Evolutionary conservation across 1,140 invertebrate genomes (phyloP).

Genomic region (Halictus rubicundus): DNA sequence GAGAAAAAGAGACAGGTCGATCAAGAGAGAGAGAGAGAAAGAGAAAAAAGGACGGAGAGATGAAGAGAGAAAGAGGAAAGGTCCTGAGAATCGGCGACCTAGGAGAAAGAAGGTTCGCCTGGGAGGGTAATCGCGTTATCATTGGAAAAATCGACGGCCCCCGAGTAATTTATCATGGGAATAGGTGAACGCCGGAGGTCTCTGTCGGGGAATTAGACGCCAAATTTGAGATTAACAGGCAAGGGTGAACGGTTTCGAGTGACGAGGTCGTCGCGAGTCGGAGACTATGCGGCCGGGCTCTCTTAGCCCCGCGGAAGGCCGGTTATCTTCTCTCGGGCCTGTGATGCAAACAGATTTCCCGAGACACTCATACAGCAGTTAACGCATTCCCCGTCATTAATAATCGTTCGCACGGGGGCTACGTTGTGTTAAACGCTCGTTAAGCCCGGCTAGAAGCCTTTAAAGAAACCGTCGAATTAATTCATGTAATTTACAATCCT

Average conservation of each 20-base stretch:
- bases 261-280: not conserved
- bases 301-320: not conserved
- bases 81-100: constrained; percentile 32
- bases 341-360: constrained; percentile 41
- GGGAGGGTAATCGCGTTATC: constrained; percentile 23
- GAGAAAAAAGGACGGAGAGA: constrained; percentile 38
- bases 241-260: not conserved
- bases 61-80: constrained; percentile 1
- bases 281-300: not conserved
- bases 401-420: constrained; percentile 35
- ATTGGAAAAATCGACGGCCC: not conserved
- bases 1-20: not conserved
- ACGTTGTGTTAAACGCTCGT: constrained; percentile 61
- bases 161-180: constrained; percentile 11
- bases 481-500: constrained; percentile 61
- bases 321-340: not conserved
- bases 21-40: constrained; percentile 42
- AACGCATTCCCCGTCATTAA: constrained; percentile 56
- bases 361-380: constrained; percentile 35
- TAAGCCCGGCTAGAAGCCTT: constrained; percentile 45
- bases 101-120: constrained; percentile 5
- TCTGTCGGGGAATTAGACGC: not conserved
- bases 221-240: not conserved
- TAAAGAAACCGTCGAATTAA: constrained; percentile 56
- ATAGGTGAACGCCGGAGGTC: not conserved